A percentile compares a stretch with the other conserved stretches of the same genome.
Conservation (phyloP, 2,797 vertebrate genomes). For the Etheostoma nigrum region DNA sequence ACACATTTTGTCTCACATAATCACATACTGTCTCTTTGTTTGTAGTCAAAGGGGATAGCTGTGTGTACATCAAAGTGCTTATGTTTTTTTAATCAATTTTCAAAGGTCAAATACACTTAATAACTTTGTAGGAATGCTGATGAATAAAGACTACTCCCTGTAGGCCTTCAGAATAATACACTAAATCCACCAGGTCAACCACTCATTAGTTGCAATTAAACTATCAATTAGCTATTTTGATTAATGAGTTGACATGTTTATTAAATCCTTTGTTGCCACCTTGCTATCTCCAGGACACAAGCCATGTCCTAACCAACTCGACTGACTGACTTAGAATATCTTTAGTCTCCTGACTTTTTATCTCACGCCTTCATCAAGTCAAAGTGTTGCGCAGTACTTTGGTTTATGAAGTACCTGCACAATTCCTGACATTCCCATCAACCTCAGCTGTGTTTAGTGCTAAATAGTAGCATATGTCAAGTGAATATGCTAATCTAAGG, state of each 20-base stretch:
- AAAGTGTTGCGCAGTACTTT: background rate
- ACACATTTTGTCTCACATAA: slow-evolving; percentile 13
- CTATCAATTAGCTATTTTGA: background rate
- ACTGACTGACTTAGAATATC: background rate
- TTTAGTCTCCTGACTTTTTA: background rate
- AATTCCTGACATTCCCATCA: background rate
- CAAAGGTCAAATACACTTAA: slow-evolving; percentile 16
- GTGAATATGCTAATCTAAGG: background rate
- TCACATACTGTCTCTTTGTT: background rate
- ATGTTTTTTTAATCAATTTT: slow-evolving; percentile 1
- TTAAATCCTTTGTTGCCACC: background rate
- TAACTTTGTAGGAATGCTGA: background rate
- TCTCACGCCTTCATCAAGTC: background rate
- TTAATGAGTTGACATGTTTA: slow-evolving; percentile 6
- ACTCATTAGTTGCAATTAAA: slow-evolving; percentile 1
- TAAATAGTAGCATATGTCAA: background rate
- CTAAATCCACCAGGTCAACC: background rate
- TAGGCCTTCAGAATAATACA: slow-evolving; percentile 4
- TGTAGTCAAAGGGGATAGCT: slow-evolving; percentile 2
- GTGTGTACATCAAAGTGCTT: background rate
- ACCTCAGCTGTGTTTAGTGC: background rate
- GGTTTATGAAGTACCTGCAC: background rate
- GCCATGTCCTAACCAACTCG: background rate
- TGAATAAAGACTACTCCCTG: slow-evolving; percentile 2
- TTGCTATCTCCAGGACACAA: background rate